Percentiles rank a stretch among this genome's conserved stretches.
These are phyloP conservation scores for Dipodomys stephensi DNA, from an alignment of 2,113 vertebrate genomes.

Conservation along the genomic window DNA sequence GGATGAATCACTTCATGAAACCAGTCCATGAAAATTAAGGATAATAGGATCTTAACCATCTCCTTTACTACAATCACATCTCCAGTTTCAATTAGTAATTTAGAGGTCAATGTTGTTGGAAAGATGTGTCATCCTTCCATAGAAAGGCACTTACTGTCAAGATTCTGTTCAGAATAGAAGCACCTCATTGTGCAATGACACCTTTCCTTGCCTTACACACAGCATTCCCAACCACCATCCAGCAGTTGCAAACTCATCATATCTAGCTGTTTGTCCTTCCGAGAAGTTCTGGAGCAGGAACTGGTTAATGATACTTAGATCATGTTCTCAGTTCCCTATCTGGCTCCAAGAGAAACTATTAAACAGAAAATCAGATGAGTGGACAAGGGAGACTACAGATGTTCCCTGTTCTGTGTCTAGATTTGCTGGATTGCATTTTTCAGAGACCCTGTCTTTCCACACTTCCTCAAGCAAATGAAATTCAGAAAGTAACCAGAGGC, in stretches of 20 bases:
- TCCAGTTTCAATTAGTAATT: neutral
- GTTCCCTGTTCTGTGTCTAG: neutral
- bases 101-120: neutral
- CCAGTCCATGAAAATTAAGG: neutral
- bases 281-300: conserved; percentile 19
- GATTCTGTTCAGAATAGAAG: neutral
- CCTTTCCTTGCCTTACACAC: neutral
- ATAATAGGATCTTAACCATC: neutral
- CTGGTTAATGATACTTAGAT: neutral
- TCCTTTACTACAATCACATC: neutral
- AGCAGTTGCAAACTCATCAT: neutral
- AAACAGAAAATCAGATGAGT: conserved; percentile 28
- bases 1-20: neutral
- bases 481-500: neutral
- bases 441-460: neutral
- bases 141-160: neutral
- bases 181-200: too few relatives aligned
- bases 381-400: neutral
- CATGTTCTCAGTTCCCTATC: conserved; percentile 66
- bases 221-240: neutral
- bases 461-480: neutral
- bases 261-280: neutral
- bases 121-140: neutral
- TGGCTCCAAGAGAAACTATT: conserved; percentile 32
- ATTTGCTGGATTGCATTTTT: neutral